Percentiles rank a stretch among this genome's conserved stretches.
Conservation (phyloP, 2,113 vertebrate genomes). For the Bucco capensis region DNA sequence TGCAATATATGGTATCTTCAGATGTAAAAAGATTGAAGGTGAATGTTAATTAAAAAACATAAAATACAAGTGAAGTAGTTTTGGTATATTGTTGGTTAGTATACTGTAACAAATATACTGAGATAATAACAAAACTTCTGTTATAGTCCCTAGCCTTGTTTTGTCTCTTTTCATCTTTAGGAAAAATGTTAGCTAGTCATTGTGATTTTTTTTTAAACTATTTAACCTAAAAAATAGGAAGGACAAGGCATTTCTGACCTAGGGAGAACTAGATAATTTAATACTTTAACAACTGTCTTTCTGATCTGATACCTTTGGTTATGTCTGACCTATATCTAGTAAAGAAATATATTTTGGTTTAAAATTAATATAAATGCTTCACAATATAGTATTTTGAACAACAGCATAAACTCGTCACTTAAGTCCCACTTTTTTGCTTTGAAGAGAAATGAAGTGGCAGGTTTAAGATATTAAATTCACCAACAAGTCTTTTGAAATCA, state of each 20-base stretch:
- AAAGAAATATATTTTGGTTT: background rate
- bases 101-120: background rate
- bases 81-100: background rate
- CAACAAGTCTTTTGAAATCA: background rate
- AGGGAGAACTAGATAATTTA: background rate
- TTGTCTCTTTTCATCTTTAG: background rate
- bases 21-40: background rate
- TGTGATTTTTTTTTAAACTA: background rate
- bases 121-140: background rate
- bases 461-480: background rate
- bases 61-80: background rate
- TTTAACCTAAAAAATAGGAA: background rate
- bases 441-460: background rate
- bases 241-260: background rate
- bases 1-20: background rate
- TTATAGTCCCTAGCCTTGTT: background rate
- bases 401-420: background rate
- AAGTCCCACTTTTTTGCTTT: background rate
- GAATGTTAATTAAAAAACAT: background rate
- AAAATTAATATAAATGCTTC: background rate
- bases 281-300: background rate
- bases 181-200: background rate
- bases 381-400: background rate
- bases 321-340: background rate
- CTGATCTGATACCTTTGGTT: background rate